Conservation (phyloP, 2,113 vertebrate genomes). For the Xenopus borealis region DNA sequence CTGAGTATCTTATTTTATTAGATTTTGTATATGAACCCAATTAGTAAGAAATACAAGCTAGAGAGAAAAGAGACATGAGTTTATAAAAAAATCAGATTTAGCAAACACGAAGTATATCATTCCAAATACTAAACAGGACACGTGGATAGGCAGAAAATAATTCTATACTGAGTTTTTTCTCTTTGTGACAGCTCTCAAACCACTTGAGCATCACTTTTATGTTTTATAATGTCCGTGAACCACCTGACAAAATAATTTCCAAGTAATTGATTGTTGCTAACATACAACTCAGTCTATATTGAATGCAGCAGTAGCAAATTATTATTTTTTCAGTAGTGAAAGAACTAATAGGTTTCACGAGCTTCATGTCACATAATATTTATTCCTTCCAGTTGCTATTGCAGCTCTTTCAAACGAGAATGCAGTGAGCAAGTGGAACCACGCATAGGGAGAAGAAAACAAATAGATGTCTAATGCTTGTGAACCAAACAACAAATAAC, state of each 20-base stretch:
- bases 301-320: conserved; percentile 45
- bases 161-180: conserved; percentile 27
- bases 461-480: conserved; percentile 46
- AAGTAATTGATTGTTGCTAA: conserved; percentile 40
- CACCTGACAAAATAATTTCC: conserved; percentile 47
- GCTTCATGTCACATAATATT: conserved; percentile 52
- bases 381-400: conserved; percentile 48
- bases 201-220: conserved; percentile 46
- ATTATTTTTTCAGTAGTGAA: conserved; percentile 49
- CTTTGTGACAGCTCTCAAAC: conserved; percentile 42
- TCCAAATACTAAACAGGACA: conserved; percentile 42
- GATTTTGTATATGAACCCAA: conserved; percentile 44
- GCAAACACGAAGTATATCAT: conserved; percentile 42
- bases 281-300: conserved; percentile 43
- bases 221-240: conserved; percentile 46
- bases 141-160: conserved; percentile 40
- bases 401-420: conserved; percentile 47
- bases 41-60: conserved; percentile 46
- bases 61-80: conserved; percentile 40
- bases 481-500: conserved; percentile 47
- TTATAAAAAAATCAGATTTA: not conserved
- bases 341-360: conserved; percentile 51
- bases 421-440: conserved; percentile 48
- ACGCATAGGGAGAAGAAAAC: conserved; percentile 44
- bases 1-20: conserved; percentile 41